Conservation (phyloP, 2,797 vertebrate genomes). For the Megaceryle alcyon region DNA sequence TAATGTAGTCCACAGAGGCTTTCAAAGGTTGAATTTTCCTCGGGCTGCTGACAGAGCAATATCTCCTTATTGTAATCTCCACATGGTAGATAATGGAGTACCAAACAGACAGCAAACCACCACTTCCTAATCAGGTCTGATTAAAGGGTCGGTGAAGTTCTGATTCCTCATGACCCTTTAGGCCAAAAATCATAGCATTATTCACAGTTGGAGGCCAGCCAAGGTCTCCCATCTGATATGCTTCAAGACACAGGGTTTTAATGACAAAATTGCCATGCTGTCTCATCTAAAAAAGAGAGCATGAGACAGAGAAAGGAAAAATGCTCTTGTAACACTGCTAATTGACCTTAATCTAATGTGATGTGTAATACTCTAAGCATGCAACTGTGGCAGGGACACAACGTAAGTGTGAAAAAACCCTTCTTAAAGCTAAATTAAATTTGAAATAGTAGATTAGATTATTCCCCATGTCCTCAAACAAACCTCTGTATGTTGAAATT, state of each 20-base stretch:
- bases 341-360: constrained; percentile 72
- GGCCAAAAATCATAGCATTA: background rate
- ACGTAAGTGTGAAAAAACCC: background rate
- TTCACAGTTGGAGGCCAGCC: constrained; percentile 4
- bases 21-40: background rate
- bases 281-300: background rate
- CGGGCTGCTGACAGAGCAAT: background rate
- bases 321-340: constrained; percentile 34
- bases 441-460: constrained; percentile 70
- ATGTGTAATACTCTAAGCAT: constrained; percentile 55
- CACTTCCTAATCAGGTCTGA: constrained; percentile 30
- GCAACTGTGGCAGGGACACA: background rate
- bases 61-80: background rate
- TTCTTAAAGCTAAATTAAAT: constrained; percentile 71
- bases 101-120: background rate
- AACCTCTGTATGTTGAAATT: constrained; percentile 51
- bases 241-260: constrained; percentile 45
- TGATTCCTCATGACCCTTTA: background rate
- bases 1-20: background rate
- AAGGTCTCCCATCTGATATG: background rate
- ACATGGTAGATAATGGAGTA: background rate
- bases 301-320: background rate
- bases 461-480: constrained; percentile 50
- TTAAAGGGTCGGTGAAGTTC: constrained; percentile 28
- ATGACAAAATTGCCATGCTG: constrained; percentile 15